A percentile compares a stretch with the other conserved stretches of the same genome.
phyloP scores from a whole-genome alignment of 2,797 vertebrate species.

The Clamator glandarius region DNA sequence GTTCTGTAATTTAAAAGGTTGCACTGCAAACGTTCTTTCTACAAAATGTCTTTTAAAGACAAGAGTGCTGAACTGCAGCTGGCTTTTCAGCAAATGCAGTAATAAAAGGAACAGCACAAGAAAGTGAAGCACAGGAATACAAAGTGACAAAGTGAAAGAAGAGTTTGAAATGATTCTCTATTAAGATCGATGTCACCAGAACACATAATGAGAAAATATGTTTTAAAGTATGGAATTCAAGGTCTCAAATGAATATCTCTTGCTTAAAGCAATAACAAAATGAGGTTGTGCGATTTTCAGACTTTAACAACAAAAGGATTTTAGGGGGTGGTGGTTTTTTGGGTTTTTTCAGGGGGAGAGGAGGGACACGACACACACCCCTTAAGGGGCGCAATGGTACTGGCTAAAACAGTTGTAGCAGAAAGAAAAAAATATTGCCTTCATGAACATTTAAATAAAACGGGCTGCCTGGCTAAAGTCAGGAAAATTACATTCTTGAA shows the following conservation, averaged over 20 bases:
- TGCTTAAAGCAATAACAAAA: neutral
- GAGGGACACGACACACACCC: neutral
- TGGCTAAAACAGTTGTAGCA: neutral
- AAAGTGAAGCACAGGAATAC: neutral
- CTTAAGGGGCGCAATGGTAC: neutral
- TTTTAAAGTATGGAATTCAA: neutral
- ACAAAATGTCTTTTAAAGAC: neutral
- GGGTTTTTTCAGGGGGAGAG: neutral
- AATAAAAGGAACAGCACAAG: neutral
- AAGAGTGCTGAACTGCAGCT: neutral
- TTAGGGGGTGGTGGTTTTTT: neutral
- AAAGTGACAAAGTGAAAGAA: too few species aligned
- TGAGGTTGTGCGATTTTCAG: neutral
- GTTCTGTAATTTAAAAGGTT: neutral
- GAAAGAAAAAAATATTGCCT: neutral
- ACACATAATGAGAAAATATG: neutral
- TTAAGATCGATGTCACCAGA: neutral
- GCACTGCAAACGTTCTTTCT: neutral
- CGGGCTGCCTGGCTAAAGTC: neutral
- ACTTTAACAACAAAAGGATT: neutral
- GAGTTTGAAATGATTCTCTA: too few species aligned
- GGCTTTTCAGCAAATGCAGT: neutral
- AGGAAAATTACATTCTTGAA: neutral
- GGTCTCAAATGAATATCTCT: neutral
- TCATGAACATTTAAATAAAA: neutral